A percentile compares a stretch with the other conserved stretches of the same genome.
Conservation (phyloP, 2,888 invertebrate genomes). For the Scotopteryx bipunctaria region DNA sequence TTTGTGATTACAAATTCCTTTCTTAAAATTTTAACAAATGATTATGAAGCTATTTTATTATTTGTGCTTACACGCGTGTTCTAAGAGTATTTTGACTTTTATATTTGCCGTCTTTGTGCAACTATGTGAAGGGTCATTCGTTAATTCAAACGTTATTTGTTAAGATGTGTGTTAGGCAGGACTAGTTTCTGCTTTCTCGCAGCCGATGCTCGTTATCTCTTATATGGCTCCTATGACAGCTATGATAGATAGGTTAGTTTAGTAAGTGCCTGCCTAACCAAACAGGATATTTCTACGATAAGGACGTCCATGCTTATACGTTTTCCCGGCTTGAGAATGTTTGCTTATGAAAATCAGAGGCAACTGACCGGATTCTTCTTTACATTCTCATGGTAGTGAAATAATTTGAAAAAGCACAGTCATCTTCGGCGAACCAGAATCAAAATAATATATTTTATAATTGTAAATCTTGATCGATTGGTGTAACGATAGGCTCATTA, state of each 20-base stretch:
- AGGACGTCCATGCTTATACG: conserved; percentile 63
- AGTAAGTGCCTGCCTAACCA: conserved; percentile 62
- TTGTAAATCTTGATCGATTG: neutral
- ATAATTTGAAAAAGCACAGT: too few relatives aligned
- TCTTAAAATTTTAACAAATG: too few relatives aligned
- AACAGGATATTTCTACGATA: conserved; percentile 76
- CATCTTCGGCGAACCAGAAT: neutral
- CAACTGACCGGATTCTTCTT: conserved; percentile 43
- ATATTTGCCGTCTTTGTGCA: too few relatives aligned
- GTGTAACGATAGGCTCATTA: conserved; percentile 12
- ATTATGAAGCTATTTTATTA: conserved; percentile 12
- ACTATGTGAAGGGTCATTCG: conserved; percentile 11
- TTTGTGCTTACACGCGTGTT: too few relatives aligned
- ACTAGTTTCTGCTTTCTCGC: conserved; percentile 40
- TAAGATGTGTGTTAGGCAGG: conserved; percentile 23
- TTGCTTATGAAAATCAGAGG: conserved; percentile 49
- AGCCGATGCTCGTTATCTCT: conserved; percentile 61
- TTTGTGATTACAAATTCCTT: neutral
- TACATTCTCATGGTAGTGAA: conserved; percentile 9
- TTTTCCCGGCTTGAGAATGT: conserved; percentile 46
- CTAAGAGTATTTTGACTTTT: too few relatives aligned
- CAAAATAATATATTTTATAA: neutral
- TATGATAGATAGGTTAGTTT: conserved; percentile 74
- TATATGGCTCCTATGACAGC: conserved; percentile 62
- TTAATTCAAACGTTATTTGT: conserved; percentile 23